phyloP scores from a whole-genome alignment of 2,797 vertebrate genomes.

The Echeneis naucrates region DNA sequence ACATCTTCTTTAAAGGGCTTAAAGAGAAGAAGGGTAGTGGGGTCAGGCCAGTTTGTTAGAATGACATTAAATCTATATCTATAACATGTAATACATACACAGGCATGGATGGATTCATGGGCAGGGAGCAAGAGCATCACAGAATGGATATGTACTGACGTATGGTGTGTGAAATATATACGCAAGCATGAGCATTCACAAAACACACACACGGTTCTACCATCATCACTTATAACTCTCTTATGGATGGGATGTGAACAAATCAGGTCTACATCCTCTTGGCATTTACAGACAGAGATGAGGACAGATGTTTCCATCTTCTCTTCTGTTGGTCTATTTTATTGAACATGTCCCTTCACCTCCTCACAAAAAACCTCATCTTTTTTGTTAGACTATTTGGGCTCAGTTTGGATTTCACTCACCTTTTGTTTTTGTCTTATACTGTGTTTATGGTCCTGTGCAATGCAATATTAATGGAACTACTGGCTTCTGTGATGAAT shows the following conservation, averaged over 20 bases:
- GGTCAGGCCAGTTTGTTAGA: constrained; percentile 80
- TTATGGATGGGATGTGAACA: constrained; percentile 66
- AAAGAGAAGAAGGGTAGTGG: constrained; percentile 60
- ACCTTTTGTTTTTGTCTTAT: constrained; percentile 17
- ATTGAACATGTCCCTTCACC: constrained; percentile 52
- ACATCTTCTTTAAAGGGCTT: constrained; percentile 82
- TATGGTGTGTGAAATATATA: background rate
- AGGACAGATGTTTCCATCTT: constrained; percentile 70
- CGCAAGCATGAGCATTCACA: background rate
- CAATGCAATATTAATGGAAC: background rate
- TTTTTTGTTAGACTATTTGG: constrained; percentile 10
- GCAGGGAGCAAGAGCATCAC: constrained; percentile 21
- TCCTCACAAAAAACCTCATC: constrained; percentile 29
- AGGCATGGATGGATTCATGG: constrained; percentile 60
- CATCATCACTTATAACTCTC: constrained; percentile 65
- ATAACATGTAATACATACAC: constrained; percentile 68
- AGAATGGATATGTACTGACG: too few species aligned
- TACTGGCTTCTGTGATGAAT: background rate
- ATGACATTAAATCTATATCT: constrained; percentile 84
- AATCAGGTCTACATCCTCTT: constrained; percentile 75
- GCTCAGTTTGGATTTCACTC: constrained; percentile 28
- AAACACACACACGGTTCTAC: constrained; percentile 37
- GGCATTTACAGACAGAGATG: constrained; percentile 75
- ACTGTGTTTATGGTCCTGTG: background rate
- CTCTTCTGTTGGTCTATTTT: constrained; percentile 43